These are phyloP conservation scores for Poecilia gillii DNA, from an alignment of 2,797 vertebrate species.

Conservation along the genomic window DNA sequence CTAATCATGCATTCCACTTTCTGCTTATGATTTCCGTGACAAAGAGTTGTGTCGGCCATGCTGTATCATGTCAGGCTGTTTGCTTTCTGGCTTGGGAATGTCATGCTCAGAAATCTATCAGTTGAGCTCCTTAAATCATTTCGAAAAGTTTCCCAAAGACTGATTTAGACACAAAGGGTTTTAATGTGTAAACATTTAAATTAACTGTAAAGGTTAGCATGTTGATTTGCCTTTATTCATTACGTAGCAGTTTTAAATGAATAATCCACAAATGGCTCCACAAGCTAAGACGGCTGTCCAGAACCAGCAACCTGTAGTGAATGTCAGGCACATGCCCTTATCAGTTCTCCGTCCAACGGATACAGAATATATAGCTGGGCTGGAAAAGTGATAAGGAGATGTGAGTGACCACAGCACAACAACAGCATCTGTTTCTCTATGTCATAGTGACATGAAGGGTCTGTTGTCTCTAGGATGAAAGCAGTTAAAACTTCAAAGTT, in stretches of 20 bases:
- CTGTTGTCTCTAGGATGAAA: slow-evolving; percentile 20
- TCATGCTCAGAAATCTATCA: neutral
- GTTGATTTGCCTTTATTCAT: neutral
- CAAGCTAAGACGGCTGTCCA: slow-evolving; percentile 37
- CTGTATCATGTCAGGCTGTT: slow-evolving; percentile 32
- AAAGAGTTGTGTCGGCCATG: slow-evolving; percentile 27
- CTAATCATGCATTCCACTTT: slow-evolving; percentile 25
- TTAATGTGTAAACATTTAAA: neutral
- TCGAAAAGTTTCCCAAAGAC: neutral
- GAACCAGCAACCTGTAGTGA: slow-evolving; percentile 60
- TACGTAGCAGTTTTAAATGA: neutral
- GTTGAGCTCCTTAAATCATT: neutral
- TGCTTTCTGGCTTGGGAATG: neutral
- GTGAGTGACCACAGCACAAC: slow-evolving; percentile 80
- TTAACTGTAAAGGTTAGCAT: neutral
- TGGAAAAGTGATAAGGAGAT: slow-evolving; percentile 99
- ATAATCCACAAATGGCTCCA: slow-evolving; percentile 9
- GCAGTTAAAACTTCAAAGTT: slow-evolving; percentile 6
- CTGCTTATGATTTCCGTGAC: slow-evolving; percentile 14
- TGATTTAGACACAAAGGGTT: neutral
- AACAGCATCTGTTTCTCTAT: slow-evolving; percentile 34
- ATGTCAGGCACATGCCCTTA: slow-evolving; percentile 92
- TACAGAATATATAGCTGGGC: slow-evolving; percentile 91
- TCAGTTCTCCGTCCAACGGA: slow-evolving; percentile 99
- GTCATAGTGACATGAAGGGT: slow-evolving; percentile 17